Evolutionary conservation across 2,797 vertebrate species (phyloP), one percentile per base, ranked within the genome.

Genomic region (Coranthus polyacanthus): DNA sequence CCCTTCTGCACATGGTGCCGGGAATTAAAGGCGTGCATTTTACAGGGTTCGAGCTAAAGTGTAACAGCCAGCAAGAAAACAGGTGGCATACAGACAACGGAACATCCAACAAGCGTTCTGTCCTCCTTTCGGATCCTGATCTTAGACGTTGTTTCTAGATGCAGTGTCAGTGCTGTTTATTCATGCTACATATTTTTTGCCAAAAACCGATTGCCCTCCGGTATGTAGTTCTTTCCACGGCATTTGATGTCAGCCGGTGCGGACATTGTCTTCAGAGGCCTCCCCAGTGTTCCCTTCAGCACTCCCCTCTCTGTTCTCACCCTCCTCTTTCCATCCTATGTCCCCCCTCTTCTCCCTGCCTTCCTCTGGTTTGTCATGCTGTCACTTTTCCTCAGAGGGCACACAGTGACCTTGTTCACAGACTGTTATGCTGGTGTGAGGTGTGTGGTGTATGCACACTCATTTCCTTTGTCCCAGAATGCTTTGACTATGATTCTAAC

Each of bases 371-470:
- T 87, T 88, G 86, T 88, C 86, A 87, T 83, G 84, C 86, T 83
- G 89, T 92, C 90, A 89, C 78, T 86, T 87, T 86, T 66, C 68
- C 74, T 90, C 86, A 71, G 66, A 86, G 81, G 88, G 86, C 79
- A 79, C 69, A 36, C 34, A 16, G 67, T 88, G 89, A 93, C 90
- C 91, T 92, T 92, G 92, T 82, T 84, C 82, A 70, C 76, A 81
- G 62, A 61, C 77, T 69, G 72, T 54, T 68, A 59, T 70, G 61
- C 44, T 71, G 55, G 52, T 82, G 70, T 24, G 41, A 50, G 57
- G 21, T 44, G 60, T 56, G 62, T 53, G 65, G 18, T n/a, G 37
- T 43, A 43, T 16, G 6, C 37, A 37, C 42, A 10, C 21, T 45
- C 15, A 24, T 15, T 58, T 42, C n/a, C 47, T 1, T n/a, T 15